Conservation (phyloP, 2,797 vertebrate genomes). For the Pantherophis alleghaniensis region DNA sequence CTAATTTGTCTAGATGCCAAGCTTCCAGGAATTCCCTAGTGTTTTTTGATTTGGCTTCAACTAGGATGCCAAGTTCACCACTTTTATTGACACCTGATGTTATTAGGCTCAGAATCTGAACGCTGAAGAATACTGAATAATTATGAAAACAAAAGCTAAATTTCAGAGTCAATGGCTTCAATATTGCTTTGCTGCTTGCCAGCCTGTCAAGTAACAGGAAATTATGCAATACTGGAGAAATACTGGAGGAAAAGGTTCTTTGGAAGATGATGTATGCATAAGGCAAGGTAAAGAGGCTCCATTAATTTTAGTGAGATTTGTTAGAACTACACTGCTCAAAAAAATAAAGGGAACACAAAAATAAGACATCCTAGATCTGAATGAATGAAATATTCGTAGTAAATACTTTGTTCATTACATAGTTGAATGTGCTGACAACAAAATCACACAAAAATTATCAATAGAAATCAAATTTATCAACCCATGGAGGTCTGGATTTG, state of each 20-base stretch:
- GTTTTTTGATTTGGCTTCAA: not conserved
- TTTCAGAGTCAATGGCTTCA: fast-evolving
- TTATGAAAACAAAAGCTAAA: fast-evolving
- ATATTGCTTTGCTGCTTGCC: not conserved
- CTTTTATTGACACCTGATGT: not conserved
- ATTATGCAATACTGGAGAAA: not conserved
- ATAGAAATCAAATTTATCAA: too few species aligned
- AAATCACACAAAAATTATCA: too few species aligned
- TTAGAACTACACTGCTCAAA: not conserved
- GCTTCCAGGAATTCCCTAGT: not conserved
- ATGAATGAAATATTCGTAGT: too few species aligned
- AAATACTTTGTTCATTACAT: too few species aligned
- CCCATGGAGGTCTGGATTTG: too few species aligned
- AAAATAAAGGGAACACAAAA: too few species aligned
- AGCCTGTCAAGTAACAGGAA: not conserved
- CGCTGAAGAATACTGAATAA: not conserved
- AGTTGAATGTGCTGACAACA: too few species aligned
- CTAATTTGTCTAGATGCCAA: not conserved
- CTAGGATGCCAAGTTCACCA: not conserved
- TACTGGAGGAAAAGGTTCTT: not conserved
- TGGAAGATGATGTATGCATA: not conserved
- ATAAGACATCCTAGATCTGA: too few species aligned
- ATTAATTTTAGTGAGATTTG: not conserved
- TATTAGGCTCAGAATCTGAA: not conserved
- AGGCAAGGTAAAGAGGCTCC: not conserved